Conservation (phyloP, 2,113 vertebrate genomes). For the Malurus elegans region DNA sequence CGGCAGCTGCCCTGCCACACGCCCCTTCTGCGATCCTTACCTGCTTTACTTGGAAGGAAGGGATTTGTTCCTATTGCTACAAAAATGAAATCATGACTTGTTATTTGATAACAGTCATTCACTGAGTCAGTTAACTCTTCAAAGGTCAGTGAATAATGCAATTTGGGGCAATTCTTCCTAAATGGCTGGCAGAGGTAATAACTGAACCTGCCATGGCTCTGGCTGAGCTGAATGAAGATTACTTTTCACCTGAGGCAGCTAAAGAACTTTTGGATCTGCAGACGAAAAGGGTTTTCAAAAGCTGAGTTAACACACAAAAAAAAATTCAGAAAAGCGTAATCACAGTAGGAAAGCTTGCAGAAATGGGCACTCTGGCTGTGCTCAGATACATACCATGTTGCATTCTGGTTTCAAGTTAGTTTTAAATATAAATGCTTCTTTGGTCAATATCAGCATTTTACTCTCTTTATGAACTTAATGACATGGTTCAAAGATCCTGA, state of each 20-base stretch:
- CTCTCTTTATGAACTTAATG: background rate
- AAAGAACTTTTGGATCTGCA: background rate
- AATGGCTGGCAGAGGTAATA: background rate
- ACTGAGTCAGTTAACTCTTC: conserved; percentile 37
- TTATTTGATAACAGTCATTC: conserved; percentile 1
- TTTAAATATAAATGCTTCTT: background rate
- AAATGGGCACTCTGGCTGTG: background rate
- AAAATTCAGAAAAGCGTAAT: background rate
- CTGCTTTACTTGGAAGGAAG: background rate
- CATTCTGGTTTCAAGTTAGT: background rate
- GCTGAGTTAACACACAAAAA: background rate
- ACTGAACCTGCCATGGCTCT: background rate
- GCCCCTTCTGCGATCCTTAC: background rate
- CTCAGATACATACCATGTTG: background rate
- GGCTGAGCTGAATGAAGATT: background rate
- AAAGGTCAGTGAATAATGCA: conserved; percentile 12
- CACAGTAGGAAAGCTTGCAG: background rate
- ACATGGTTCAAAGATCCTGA: background rate
- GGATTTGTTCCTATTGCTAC: background rate
- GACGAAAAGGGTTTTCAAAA: background rate
- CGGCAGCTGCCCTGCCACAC: accelerated
- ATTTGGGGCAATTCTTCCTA: conserved; percentile 7
- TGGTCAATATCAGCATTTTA: background rate
- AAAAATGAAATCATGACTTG: background rate
- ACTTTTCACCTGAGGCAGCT: background rate